Evolutionary conservation across 2,888 invertebrate species (phyloP).

Genomic region (Phania funesta): DNA sequence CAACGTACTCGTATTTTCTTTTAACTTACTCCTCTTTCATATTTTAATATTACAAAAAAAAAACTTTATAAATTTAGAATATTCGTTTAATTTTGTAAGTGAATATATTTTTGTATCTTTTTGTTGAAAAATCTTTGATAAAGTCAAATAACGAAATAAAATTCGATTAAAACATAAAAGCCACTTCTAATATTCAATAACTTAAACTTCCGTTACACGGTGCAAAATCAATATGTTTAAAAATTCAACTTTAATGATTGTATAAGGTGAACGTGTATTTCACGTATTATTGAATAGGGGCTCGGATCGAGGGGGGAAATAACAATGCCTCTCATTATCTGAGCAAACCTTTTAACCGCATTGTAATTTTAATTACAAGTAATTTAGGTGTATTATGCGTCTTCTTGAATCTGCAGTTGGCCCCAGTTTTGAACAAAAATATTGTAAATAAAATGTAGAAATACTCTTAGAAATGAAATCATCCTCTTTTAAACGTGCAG

Average conservation of each 20-base stretch:
- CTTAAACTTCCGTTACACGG: constrained; percentile 7
- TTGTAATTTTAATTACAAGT: too few species aligned
- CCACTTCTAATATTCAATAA: constrained; percentile 35
- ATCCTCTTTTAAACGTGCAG: too few species aligned
- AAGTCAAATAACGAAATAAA: constrained; percentile 28
- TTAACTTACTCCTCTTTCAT: not conserved
- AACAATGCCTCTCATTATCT: too few species aligned
- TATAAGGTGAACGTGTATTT: too few species aligned
- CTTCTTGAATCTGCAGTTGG: too few species aligned
- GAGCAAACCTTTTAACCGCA: too few species aligned
- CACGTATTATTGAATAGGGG: too few species aligned
- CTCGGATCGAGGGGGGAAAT: too few species aligned
- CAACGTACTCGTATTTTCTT: not conserved
- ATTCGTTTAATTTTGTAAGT: constrained; percentile 20
- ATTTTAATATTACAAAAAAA: not conserved
- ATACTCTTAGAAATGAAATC: too few species aligned
- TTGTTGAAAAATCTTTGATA: constrained; percentile 29
- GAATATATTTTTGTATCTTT: constrained; percentile 18
- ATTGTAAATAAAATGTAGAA: too few species aligned
- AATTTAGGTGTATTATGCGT: too few species aligned
- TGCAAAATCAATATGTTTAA: not conserved
- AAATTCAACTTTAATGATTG: not conserved
- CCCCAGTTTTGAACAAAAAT: too few species aligned
- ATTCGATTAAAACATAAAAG: constrained; percentile 64
- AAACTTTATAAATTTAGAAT: not conserved